Evolutionary conservation across 2,888 invertebrate genomes (phyloP).

Genomic region (Aethes cnicana): DNA sequence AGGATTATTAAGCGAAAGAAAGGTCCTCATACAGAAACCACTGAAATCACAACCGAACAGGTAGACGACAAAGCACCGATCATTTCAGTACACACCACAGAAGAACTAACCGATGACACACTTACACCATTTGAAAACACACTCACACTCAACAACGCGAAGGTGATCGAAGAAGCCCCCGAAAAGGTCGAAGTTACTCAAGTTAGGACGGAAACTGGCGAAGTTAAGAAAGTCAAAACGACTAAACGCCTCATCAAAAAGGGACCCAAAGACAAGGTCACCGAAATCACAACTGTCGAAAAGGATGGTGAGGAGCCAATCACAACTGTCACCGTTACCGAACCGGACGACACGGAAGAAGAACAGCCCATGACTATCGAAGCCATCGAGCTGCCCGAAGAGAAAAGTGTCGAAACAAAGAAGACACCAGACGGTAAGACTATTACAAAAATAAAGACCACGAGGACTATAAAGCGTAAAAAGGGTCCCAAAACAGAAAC

Average conservation of each 20-base stretch:
- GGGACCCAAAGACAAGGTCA: conserved; percentile 66
- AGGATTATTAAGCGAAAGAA: conserved; percentile 65
- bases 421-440: conserved; percentile 27
- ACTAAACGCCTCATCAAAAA: conserved; percentile 72
- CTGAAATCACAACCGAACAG: conserved; percentile 59
- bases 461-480: no score
- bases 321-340: conserved; percentile 51
- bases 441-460: conserved; percentile 18
- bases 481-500: no score
- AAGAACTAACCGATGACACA: conserved; percentile 48
- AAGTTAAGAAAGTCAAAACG: conserved; percentile 51
- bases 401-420: conserved; percentile 29
- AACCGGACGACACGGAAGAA: conserved; percentile 54
- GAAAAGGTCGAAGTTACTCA: conserved; percentile 61
- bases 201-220: conserved; percentile 56
- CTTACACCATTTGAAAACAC: conserved; percentile 34
- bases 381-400: conserved; percentile 53
- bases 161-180: conserved; percentile 49
- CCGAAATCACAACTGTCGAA: conserved; percentile 69
- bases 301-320: conserved; percentile 57
- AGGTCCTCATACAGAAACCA: conserved; percentile 46
- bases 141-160: conserved; percentile 37
- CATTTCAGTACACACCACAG: conserved; percentile 57
- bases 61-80: conserved; percentile 69
- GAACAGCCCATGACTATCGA: conserved; percentile 39